Evolutionary conservation across 2,797 vertebrate genomes (phyloP), one percentile per base, ranked within the genome.

Genomic region (Thunnus albacares): DNA sequence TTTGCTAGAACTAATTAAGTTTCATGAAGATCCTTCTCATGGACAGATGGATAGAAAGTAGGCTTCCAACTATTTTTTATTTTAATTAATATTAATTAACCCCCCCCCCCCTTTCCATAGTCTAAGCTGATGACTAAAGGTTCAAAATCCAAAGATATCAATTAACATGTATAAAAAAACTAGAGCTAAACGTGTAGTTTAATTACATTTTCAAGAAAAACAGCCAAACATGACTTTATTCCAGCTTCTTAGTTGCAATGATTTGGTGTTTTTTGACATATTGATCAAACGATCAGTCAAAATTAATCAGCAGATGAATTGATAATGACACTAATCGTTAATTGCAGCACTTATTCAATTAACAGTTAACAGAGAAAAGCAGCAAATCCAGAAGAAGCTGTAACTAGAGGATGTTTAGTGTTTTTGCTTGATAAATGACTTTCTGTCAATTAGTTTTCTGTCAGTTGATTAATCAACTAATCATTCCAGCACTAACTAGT

Each of bases 1-100:
- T 57, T 67, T 33, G 49, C 71, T 30, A 2, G 17, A 68, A 2
- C 35, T 68, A 20, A 51, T 79, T 59, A 69, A 28, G 22, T 53
- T 64, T 70, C 30, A 38, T 15, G 13, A 17, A 43, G 14, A 28
- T 11, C 4, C 7, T 28, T 64, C 15, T 30, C 13, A 24, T 5
- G 22, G 18, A 38, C 8, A 3, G 24, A 18, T 6, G 17, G 15
- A 41, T 8, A 3, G n/a, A 18, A 6, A 28, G 14, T 35, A 49
- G 12, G 57, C 14, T 3, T 24, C 5, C 28, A 18, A 11, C 20
- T 18, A 28, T 0, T 9, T 18, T 24, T 58, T 24, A 69, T 41
- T 43, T 52, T 38, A 28, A 30, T 60, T 76, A 24, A 70, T 30
- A 30, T 30, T 30, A 30, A 30, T 30, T 30, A 30, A 30, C 28